These are phyloP conservation scores for Hylomyscus alleni DNA, from an alignment of 2,797 vertebrate species.

Conservation along the genomic window DNA sequence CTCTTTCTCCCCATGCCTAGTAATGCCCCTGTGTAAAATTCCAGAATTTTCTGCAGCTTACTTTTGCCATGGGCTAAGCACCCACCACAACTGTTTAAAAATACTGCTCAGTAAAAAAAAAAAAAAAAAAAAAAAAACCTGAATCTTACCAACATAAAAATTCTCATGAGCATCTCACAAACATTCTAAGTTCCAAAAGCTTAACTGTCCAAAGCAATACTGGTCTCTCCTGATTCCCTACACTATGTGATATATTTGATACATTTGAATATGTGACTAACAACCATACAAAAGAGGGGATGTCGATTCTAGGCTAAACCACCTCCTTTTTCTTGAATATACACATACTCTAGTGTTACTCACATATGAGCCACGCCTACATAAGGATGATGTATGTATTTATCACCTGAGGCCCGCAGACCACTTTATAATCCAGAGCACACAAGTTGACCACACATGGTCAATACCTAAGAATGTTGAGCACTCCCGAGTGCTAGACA, in stretches of 20 bases:
- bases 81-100: not conserved
- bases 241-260: not conserved
- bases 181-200: slow-evolving; percentile 14
- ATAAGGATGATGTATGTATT: not conserved
- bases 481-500: not conserved
- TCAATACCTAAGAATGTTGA: not conserved
- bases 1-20: not conserved
- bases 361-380: too few species aligned
- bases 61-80: not conserved
- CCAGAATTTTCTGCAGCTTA: not conserved
- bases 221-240: not conserved
- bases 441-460: not conserved
- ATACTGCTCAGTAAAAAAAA: not conserved
- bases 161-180: not conserved
- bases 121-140: slow-evolving; percentile 13
- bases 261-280: not conserved
- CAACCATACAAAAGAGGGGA: not conserved
- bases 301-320: not conserved
- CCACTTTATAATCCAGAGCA: not conserved
- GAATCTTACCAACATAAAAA: slow-evolving; percentile 15
- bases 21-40: not conserved
- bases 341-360: not conserved
- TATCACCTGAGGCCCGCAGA: not conserved
- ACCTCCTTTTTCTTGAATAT: not conserved
- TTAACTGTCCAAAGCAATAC: not conserved